Conservation (phyloP, 2,888 invertebrate species). For the Diploptera punctata region DNA sequence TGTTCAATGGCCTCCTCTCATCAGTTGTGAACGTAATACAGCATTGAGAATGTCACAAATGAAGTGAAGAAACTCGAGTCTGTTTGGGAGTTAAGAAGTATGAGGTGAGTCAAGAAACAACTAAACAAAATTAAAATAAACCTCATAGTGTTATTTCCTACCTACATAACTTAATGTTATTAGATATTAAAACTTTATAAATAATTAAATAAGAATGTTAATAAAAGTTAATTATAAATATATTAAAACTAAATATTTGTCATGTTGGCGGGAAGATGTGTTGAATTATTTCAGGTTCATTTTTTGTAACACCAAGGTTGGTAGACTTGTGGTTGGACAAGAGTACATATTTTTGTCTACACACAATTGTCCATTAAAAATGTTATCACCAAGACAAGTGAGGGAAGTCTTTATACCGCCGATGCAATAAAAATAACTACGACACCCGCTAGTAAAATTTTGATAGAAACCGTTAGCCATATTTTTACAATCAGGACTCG, state of each 20-base stretch:
- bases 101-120: too few species aligned
- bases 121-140: too few species aligned
- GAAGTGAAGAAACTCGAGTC: too few species aligned
- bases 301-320: conserved; percentile 15
- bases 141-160: too few species aligned
- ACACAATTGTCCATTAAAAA: conserved; percentile 67
- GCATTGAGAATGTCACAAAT: too few species aligned
- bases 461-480: conserved; percentile 62
- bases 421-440: conserved; percentile 64
- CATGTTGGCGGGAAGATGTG: conserved; percentile 5
- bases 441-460: conserved; percentile 60
- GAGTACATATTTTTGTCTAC: conserved; percentile 57
- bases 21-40: too few species aligned
- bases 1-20: too few species aligned
- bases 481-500: conserved; percentile 51
- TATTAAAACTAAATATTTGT: neutral
- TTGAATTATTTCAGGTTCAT: neutral
- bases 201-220: too few species aligned
- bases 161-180: too few species aligned
- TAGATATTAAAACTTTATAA: too few species aligned
- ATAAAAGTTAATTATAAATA: too few species aligned
- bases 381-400: conserved; percentile 56
- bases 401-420: conserved; percentile 60
- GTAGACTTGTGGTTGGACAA: conserved; percentile 53
- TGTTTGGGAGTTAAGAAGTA: too few species aligned